Conservation (phyloP, 2,888 invertebrate species). For the Phasia obesa region DNA sequence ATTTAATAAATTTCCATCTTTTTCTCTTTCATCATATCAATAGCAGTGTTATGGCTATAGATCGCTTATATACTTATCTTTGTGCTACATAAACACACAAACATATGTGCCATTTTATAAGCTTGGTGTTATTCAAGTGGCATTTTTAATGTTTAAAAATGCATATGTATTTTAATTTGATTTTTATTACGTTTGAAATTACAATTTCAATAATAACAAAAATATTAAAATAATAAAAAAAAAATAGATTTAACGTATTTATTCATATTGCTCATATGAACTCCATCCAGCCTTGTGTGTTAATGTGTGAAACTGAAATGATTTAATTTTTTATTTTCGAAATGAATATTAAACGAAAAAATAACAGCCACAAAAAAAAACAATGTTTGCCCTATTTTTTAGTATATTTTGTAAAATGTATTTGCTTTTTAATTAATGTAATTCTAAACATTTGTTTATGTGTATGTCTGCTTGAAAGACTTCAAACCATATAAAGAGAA, state of each 20-base stretch:
- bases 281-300: neutral
- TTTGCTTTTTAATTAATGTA: constrained; percentile 61
- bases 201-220: constrained; percentile 30
- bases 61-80: constrained; percentile 14
- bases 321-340: constrained; percentile 30
- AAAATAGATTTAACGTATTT: constrained; percentile 7
- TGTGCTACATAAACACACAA: neutral
- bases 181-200: constrained; percentile 62
- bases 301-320: constrained; percentile 5
- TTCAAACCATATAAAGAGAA: neutral
- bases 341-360: constrained; percentile 3
- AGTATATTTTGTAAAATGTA: constrained; percentile 27
- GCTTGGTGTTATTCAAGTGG: constrained; percentile 45
- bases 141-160: constrained; percentile 67
- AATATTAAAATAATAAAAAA: neutral
- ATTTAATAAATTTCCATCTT: neutral
- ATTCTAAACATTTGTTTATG: constrained; percentile 3
- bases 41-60: neutral
- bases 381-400: constrained; percentile 29
- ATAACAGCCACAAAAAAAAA: neutral
- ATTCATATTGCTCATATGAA: constrained; percentile 29
- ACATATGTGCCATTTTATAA: neutral
- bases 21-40: neutral
- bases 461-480: neutral
- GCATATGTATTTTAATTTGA: constrained; percentile 70